Conservation (phyloP, 2,888 invertebrate genomes). For the Brachycybe producta region DNA sequence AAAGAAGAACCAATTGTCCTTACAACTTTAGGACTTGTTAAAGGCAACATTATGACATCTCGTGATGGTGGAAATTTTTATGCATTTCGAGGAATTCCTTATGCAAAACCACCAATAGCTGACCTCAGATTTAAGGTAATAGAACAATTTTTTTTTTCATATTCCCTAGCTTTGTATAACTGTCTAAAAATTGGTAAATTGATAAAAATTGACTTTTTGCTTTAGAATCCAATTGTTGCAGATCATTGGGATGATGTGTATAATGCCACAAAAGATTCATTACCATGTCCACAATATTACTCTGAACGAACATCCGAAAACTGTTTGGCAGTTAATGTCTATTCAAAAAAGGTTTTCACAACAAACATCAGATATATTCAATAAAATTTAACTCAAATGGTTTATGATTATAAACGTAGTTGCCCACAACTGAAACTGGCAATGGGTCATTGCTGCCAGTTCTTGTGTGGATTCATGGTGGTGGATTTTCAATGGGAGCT, state of each 20-base stretch:
- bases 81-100: slow-evolving; percentile 11
- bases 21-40: background rate
- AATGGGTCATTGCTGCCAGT: slow-evolving; percentile 5
- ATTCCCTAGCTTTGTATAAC: too few relatives aligned
- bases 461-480: slow-evolving; percentile 12
- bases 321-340: too few relatives aligned
- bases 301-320: too few relatives aligned
- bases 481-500: slow-evolving; percentile 6
- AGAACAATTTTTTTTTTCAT: too few relatives aligned
- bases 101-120: slow-evolving; percentile 6
- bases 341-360: too few relatives aligned
- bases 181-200: too few relatives aligned
- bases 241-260: too few relatives aligned
- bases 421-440: background rate
- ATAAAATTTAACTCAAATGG: slow-evolving; percentile 1
- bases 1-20: slow-evolving; percentile 1
- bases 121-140: slow-evolving; percentile 13
- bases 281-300: too few relatives aligned
- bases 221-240: too few relatives aligned
- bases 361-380: background rate
- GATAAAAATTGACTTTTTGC: too few relatives aligned
- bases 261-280: too few relatives aligned
- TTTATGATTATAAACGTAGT: too few relatives aligned
- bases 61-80: background rate
- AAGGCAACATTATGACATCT: background rate